phyloP scores from a whole-genome alignment of 2,113 vertebrate species.

The Pseudolaguvia tuberculata region DNA sequence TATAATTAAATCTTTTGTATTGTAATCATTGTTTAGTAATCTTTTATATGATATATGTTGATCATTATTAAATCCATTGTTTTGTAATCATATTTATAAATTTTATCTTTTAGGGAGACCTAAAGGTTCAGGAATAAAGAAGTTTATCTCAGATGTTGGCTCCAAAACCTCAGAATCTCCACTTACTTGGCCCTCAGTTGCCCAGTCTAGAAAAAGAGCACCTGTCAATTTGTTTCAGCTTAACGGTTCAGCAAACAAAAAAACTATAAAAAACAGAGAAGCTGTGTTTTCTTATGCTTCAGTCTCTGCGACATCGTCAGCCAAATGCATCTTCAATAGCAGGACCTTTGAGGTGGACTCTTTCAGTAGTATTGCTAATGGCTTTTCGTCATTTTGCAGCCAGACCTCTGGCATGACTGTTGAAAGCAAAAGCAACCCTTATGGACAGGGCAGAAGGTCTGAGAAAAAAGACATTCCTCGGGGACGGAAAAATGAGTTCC shows the following conservation, averaged over 20 bases:
- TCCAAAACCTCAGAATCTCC: conserved; percentile 71
- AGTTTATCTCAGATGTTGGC: conserved; percentile 62
- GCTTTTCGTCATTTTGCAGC: conserved; percentile 79
- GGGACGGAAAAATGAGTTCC: conserved; percentile 77
- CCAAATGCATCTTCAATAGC: conserved; percentile 82
- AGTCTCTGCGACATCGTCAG: conserved; percentile 58
- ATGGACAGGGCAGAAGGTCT: conserved; percentile 73
- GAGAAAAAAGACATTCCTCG: conserved; percentile 63
- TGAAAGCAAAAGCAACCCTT: conserved; percentile 67
- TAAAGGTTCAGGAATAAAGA: conserved; percentile 75
- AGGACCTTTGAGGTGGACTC: conserved; percentile 88
- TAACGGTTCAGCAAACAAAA: conserved; percentile 73
- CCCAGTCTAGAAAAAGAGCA: conserved; percentile 74
- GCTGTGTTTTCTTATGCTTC: conserved; percentile 67
- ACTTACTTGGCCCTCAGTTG: conserved; percentile 77
- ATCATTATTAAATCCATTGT: not conserved
- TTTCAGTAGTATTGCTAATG: conserved; percentile 91
- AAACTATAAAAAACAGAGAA: conserved; percentile 73
- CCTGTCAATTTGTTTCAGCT: conserved; percentile 83
- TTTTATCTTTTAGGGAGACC: conserved; percentile 63
- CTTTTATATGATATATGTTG: no score
- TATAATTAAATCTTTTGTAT: not conserved
- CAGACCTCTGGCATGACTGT: conserved; percentile 69
- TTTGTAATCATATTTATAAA: not conserved
- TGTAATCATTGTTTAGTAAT: no score